Conservation (phyloP, 2,113 vertebrate genomes). For the Sceloporus undulatus region DNA sequence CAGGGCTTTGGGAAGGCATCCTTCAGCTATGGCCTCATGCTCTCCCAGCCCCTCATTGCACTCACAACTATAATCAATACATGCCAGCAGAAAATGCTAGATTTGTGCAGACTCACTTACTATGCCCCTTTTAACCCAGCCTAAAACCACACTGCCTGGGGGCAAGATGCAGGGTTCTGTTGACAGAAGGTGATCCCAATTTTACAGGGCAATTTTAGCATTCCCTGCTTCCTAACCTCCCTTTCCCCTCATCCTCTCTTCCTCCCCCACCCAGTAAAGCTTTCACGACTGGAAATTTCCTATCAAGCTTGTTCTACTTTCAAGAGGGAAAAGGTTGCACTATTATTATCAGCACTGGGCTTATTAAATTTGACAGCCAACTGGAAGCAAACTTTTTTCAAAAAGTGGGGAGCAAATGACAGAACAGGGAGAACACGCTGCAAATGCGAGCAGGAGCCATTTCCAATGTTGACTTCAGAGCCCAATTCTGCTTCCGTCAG, state of each 20-base stretch:
- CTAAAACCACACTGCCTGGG: background rate
- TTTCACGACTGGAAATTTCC: background rate
- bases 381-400: background rate
- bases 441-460: background rate
- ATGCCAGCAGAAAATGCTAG: background rate
- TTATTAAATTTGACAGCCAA: background rate
- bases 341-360: background rate
- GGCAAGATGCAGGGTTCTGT: background rate
- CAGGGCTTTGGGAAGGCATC: background rate
- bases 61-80: background rate
- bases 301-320: background rate
- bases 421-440: background rate
- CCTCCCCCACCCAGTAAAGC: background rate
- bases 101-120: background rate
- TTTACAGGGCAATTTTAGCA: background rate
- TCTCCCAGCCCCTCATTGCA: too few species aligned
- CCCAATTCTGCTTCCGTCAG: background rate
- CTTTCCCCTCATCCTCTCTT: background rate
- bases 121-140: background rate
- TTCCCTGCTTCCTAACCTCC: background rate
- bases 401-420: background rate
- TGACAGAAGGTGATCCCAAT: background rate
- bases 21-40: background rate
- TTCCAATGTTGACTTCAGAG: background rate
- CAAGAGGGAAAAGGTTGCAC: background rate